Percentiles rank a stretch among this genome's conserved stretches.
phyloP scores from a whole-genome alignment of 2,797 vertebrate species.

The Threskiornis aethiopicus region DNA sequence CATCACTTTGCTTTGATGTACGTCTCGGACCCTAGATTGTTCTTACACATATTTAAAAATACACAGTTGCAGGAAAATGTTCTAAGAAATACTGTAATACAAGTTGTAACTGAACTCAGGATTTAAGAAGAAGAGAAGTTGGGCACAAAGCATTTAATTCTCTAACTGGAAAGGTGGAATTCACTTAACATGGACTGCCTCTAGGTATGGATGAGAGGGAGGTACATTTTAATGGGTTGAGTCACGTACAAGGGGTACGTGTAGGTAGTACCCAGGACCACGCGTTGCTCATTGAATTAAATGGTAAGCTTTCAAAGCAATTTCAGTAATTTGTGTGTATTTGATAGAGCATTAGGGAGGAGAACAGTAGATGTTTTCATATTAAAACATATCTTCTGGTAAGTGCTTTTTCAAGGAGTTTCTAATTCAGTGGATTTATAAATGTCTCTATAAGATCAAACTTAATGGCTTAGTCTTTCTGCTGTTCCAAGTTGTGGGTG shows the following conservation, averaged over 20 bases:
- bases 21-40: neutral
- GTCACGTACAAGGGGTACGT: accelerated
- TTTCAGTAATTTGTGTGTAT: neutral
- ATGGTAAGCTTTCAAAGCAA: neutral
- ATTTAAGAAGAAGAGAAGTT: neutral
- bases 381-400: neutral
- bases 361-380: neutral
- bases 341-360: neutral
- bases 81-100: neutral
- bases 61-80: neutral
- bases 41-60: neutral
- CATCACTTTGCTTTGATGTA: neutral
- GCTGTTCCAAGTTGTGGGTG: neutral
- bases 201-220: neutral
- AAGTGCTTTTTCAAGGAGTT: neutral
- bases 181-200: accelerated
- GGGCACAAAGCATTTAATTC: neutral
- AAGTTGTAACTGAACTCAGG: neutral
- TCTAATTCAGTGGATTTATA: neutral
- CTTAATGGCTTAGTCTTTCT: neutral
- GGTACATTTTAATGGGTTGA: neutral
- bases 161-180: neutral
- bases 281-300: neutral
- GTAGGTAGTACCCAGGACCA: neutral
- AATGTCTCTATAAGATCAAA: neutral